A percentile compares a stretch with the other conserved stretches of the same genome.
Conservation (phyloP, 2,113 vertebrate genomes). For the Ictidomys tridecemlineatus region DNA sequence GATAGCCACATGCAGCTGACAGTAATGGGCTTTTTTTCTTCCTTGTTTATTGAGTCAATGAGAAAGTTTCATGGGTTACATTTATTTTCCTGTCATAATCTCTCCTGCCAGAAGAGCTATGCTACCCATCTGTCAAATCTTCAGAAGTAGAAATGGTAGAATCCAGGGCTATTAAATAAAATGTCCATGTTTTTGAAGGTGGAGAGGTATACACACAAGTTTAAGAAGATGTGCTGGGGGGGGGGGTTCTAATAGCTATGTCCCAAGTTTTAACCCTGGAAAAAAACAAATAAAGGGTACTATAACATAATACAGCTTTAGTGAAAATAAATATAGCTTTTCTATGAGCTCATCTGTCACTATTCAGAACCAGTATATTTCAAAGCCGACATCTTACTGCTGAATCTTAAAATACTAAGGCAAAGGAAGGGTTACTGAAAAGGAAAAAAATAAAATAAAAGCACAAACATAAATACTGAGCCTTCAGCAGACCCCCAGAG, state of each 20-base stretch:
- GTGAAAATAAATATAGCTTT: slow-evolving; percentile 21
- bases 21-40: too few species aligned
- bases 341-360: neutral
- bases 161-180: neutral
- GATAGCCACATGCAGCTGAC: neutral
- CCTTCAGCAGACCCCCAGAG: slow-evolving; percentile 76
- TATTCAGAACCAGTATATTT: neutral
- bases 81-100: neutral
- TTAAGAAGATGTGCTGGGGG: neutral
- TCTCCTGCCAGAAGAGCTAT: neutral
- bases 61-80: neutral
- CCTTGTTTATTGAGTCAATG: neutral
- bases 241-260: neutral
- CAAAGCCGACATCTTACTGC: neutral
- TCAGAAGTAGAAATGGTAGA: neutral
- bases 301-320: neutral
- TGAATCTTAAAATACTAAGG: slow-evolving; percentile 61
- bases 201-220: neutral
- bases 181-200: neutral
- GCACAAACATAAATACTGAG: slow-evolving; percentile 82
- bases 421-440: slow-evolving; percentile 85
- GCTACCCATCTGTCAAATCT: neutral
- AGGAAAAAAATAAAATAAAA: slow-evolving; percentile 73
- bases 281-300: neutral
- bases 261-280: neutral